Base-by-base conservation (phyloP, 2,888 invertebrate species). In the Dynastes hyllus region DNA sequence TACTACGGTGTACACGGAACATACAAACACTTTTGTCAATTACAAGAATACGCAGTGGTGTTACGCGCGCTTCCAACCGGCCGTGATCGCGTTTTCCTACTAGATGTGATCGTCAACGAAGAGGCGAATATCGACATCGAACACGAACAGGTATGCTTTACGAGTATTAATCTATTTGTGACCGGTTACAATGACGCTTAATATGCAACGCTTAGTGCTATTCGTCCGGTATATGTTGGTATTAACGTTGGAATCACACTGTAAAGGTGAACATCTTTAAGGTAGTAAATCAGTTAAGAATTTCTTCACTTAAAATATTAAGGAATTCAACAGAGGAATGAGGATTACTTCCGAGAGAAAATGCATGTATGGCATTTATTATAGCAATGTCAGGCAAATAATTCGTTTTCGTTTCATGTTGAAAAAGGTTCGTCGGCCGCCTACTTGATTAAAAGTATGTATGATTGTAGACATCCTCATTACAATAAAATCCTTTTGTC, bases 401-500 rank as follows among this genome's bases (percentile, higher is more conserved):
- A 45, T 45, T 55, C 22, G 11, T 55, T 55, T 55, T 61, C 22
- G 61, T 29, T 61, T 61, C 29, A 29, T 45, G 69, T 22, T 69
- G 45, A 11, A 45, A 45, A 45, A 69, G 27, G 50, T 69, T 69
- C 69, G 50, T 40, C 69, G 69, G 16, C 51, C 69, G 69, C 29
- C 69, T 50, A 69, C 50, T 61, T 73, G 61, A 73, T 58, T 73
- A 45, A 58, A 73, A 73, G 40, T 61, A 61, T 9, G 37, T 37
- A 45, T 73, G 40, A 73, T 73, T 73, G 58, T 61, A 37, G 58
- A 73, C 73, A 73, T 73, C 73, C 73, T 73, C 61, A 73, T 73
- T 73, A 73, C 27, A 61, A 13, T 37, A 58, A 73, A 58, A 58
- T 58, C 61, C 50, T 69, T 40, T 73, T 53, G 73, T 58, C 73